Conservation (phyloP, 2,113 vertebrate species). For the Lethenteron camtschaticum region DNA sequence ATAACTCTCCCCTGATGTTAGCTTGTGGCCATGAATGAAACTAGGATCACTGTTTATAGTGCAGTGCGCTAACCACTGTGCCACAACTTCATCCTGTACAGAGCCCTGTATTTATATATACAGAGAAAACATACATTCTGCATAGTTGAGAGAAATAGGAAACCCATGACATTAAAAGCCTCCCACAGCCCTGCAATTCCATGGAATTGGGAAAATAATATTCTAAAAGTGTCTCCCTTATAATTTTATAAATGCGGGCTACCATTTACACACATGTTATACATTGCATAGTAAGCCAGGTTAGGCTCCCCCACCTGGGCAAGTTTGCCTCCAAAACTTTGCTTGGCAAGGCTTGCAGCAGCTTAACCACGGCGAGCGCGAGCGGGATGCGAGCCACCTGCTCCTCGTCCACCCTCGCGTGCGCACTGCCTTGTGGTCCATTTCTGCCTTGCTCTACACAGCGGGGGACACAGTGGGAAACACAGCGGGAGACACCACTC, state of each 20-base stretch:
- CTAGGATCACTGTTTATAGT: no score
- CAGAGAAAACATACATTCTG: background rate
- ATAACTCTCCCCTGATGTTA: no score
- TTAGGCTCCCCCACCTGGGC: slow-evolving; percentile 29
- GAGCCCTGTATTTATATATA: background rate
- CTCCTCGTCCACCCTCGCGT: slow-evolving; percentile 63
- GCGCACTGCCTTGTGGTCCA: slow-evolving; percentile 70
- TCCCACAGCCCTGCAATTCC: background rate
- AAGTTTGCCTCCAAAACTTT: slow-evolving; percentile 63
- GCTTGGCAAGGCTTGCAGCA: slow-evolving; percentile 69
- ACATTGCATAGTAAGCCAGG: background rate
- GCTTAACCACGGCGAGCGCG: slow-evolving; percentile 75
- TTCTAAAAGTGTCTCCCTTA: no score
- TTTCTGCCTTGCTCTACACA: slow-evolving; percentile 53
- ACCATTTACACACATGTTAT: no score
- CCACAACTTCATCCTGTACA: background rate
- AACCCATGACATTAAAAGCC: no score
- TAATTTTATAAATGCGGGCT: no score
- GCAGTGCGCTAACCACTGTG: no score
- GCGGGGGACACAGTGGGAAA: no score
- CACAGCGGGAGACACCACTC: no score
- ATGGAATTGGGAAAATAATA: no score
- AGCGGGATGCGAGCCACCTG: slow-evolving; percentile 64
- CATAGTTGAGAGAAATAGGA: background rate
- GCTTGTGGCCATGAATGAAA: no score